phyloP scores from a whole-genome alignment of 2,113 vertebrate species.

The Cavia porcellus region DNA sequence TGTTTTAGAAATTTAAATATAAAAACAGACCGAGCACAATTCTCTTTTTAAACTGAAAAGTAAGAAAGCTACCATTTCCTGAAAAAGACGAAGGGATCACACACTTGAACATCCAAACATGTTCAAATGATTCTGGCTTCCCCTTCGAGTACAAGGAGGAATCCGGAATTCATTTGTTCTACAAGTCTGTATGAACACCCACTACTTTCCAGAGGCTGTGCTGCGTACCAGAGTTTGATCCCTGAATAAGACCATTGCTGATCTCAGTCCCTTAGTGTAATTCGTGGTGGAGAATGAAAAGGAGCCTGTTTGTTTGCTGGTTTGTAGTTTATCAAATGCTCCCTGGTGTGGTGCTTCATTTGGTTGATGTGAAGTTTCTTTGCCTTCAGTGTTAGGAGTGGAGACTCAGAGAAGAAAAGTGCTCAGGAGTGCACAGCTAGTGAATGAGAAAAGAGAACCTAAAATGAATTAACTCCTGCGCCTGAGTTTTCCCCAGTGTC shows the following conservation, averaged over 20 bases:
- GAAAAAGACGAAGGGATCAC: background rate
- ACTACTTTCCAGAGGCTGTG: background rate
- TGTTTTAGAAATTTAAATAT: constrained; percentile 67
- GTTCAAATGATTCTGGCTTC: background rate
- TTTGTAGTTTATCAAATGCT: background rate
- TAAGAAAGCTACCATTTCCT: constrained; percentile 39
- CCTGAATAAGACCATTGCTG: background rate
- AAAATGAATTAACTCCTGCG: background rate
- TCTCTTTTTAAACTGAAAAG: constrained; percentile 9
- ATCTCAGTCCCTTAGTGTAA: background rate
- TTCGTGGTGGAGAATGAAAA: background rate
- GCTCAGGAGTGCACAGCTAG: background rate
- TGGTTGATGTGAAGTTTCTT: background rate
- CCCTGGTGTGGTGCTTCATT: background rate
- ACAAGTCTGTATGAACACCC: background rate
- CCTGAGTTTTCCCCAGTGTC: background rate
- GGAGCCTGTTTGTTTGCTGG: background rate
- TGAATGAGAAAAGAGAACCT: background rate
- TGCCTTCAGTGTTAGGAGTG: background rate
- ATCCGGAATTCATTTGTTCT: background rate
- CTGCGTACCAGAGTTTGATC: background rate
- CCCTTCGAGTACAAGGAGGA: background rate
- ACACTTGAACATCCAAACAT: background rate
- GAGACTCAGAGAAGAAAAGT: background rate
- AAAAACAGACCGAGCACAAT: background rate